Evolutionary conservation across 2,888 invertebrate genomes (phyloP), one percentile per base, ranked within the genome.

Genomic region (Ophioninae sp.): DNA sequence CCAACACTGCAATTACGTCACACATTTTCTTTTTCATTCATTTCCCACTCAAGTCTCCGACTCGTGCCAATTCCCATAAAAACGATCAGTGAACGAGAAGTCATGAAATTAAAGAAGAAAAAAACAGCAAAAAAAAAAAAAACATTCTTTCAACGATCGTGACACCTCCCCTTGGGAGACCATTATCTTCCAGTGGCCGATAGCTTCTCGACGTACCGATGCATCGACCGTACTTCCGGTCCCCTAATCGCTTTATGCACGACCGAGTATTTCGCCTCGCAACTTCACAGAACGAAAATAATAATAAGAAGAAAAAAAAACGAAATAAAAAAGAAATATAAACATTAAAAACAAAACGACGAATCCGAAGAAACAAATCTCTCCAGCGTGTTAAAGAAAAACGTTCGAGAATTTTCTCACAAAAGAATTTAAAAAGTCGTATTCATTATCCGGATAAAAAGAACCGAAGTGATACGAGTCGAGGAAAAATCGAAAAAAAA

Each of bases 221-320:
- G 81, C 69, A 79, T 82, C 80, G 61, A 70, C 74, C 78, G 62
- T 74, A 79, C 75, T 84, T 84, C 84, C 86, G 85, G 83, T 84
- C 72, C 67, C 69, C 61, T 56, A 20, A 21, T 76, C 73, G 75
- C 73, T 68, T 77, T 68, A 79, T 74, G 68, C 69, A 69, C 56
- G 65, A 77, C 79, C 73, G 65, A 72, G 70, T 77, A 62, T 56
- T 10, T 13, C 23, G 7, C 39, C 17, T 39, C 61, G 21, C 21
- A 41, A 17, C 20, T 39, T 23, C 67, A 59, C n/a, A 65, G 59
- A 61, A 79, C 44, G 50, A 41, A 21, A n/a, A n/a, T n/a, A n/a
- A n/a, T n/a, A n/a, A n/a, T n/a, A n/a, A n/a, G n/a, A n/a, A n/a
- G n/a, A n/a, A 70, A 74, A 39, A 75, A 70, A 21, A 78, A 61